These are phyloP conservation scores for Diceros bicornis DNA, from an alignment of 2,797 vertebrate genomes.

Conservation along the genomic window DNA sequence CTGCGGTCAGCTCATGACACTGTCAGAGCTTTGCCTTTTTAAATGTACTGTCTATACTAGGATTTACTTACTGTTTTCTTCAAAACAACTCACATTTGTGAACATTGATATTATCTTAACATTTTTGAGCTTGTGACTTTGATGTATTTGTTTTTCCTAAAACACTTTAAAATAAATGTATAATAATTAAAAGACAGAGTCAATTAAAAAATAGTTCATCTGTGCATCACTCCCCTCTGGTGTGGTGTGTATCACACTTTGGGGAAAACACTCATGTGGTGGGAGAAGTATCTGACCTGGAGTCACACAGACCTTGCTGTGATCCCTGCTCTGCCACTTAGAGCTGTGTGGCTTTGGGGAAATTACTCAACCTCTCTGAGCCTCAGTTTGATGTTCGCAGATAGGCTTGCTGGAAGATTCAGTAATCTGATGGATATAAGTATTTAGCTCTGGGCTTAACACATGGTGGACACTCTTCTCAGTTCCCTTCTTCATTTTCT, in stretches of 20 bases:
- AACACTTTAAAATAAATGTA: not conserved
- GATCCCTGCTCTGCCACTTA: not conserved
- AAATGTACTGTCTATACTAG: not conserved
- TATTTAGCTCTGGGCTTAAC: not conserved
- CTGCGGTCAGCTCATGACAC: not conserved
- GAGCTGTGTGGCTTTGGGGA: not conserved
- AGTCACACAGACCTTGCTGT: not conserved
- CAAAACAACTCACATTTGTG: not conserved
- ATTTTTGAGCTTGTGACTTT: not conserved
- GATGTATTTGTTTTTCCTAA: not conserved
- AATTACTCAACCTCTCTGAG: not conserved
- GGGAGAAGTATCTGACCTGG: not conserved
- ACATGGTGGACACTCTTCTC: too few relatives aligned
- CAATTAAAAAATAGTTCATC: not conserved
- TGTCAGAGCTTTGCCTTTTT: not conserved
- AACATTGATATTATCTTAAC: not conserved
- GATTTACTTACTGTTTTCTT: not conserved
- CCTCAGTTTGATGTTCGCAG: not conserved
- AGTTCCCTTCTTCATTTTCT: not conserved
- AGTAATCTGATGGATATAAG: not conserved
- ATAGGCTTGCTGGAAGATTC: not conserved
- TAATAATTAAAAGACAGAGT: not conserved
- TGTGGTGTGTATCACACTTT: too few relatives aligned
- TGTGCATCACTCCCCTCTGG: not conserved
- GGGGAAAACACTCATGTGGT: fast-evolving